Base-by-base conservation (phyloP, 2,113 vertebrate species). In the Callionymus lyra region DNA sequence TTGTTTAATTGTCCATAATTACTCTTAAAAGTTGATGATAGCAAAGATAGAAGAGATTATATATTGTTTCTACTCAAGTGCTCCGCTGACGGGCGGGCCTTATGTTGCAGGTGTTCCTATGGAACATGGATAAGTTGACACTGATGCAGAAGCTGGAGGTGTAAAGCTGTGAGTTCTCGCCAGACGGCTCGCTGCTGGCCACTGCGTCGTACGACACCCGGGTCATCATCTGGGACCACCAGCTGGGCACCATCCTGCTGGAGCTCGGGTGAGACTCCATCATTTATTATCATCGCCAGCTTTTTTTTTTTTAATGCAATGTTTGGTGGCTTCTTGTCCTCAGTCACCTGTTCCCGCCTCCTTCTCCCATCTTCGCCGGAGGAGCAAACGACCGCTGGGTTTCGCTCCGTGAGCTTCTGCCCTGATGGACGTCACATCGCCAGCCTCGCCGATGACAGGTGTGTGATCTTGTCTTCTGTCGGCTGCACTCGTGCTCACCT, bases 91-190 rank as follows among this genome's bases (percentile, higher is more conserved):
- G n/a, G 2, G 1, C 9, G 5, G 32, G 65, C 48, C 69, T 83
- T 45, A 56, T 40, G 74, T 67, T 89, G 39, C 89, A 98, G 95
- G 91, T 94, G 62, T 92, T 95, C 53, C 86, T 99, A 34, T 99
- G 95, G 94, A 85, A 94, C 81, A 97, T 97, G 93, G 94, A 98
- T 83, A 91, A 90, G 50, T 97, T 88, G 58, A 87, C 81, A 9
- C 83, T 97, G 84, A 87, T 97, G 65, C 74, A 74, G 56, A 98
- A 91, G 68, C 80, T 98, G 34, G 94, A 98, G 63, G 95, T 93
- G 6, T 93, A 98, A 74, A 90, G 94, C 82, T 99, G 94, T 82
- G 95, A 96, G 77, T 99, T 99, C 73, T 99, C 95, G 59, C 92
- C 95, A 64, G 95, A 99, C 32, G 95, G 95, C 82, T 93, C 95